Evolutionary conservation across 2,888 invertebrate genomes (phyloP).

Genomic region (Trissoscelio sp.): DNA sequence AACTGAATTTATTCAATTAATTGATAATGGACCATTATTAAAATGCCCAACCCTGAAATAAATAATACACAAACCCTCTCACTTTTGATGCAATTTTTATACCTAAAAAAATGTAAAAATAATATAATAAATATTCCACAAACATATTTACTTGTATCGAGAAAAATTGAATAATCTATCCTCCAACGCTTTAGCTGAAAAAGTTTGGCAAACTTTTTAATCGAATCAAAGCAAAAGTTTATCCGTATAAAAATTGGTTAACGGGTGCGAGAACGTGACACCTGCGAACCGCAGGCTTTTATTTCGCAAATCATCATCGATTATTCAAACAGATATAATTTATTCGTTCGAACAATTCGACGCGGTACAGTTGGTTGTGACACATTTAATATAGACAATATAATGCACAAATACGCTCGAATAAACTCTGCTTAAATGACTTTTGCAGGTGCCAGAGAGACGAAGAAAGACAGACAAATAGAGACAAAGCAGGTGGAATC

Average conservation of each 20-base stretch:
- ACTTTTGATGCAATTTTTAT: too few species aligned
- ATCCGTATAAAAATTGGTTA: constrained; percentile 11
- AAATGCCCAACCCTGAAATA: too few species aligned
- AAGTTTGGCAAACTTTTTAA: constrained; percentile 22
- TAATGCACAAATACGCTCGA: constrained; percentile 49
- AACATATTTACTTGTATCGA: too few species aligned
- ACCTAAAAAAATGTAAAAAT: too few species aligned
- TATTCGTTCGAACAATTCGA: constrained; percentile 39
- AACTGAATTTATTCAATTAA: too few species aligned
- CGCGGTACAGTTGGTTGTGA: constrained; percentile 43
- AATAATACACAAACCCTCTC: too few species aligned
- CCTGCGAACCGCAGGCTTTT: neutral
- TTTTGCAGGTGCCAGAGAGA: constrained; percentile 52
- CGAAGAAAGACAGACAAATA: constrained; percentile 15
- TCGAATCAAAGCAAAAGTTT: constrained; percentile 4
- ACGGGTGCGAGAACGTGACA: constrained; percentile 14
- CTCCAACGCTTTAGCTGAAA: neutral
- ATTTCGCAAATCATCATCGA: constrained; percentile 32
- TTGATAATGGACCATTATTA: too few species aligned
- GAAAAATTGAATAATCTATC: too few species aligned
- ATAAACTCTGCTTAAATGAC: constrained; percentile 60
- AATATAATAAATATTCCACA: too few species aligned
- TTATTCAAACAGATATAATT: constrained; percentile 36
- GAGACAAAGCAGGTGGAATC: constrained; percentile 23
- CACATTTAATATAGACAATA: constrained; percentile 57